A percentile compares a stretch with the other conserved stretches of the same genome.
These are phyloP conservation scores for Cyanoliseus patagonus DNA, from an alignment of 2,113 vertebrate species.

Conservation along the genomic window DNA sequence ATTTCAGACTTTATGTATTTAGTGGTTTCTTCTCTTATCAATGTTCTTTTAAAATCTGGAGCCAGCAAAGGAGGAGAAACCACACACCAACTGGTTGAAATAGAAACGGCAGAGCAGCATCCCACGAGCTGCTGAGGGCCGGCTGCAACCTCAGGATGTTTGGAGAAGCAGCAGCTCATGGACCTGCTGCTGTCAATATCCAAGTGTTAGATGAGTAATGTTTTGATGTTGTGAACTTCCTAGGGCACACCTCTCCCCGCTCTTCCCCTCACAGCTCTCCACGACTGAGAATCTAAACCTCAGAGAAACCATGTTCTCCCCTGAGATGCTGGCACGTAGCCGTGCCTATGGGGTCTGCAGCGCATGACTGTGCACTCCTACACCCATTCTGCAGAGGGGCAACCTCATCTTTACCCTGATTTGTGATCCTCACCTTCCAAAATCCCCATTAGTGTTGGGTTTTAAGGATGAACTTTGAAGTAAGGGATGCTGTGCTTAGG, in stretches of 20 bases:
- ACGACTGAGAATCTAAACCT: not conserved
- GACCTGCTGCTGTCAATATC: not conserved
- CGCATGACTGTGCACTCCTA: not conserved
- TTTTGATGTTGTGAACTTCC: not conserved
- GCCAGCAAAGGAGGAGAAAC: not conserved
- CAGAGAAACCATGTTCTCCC: conserved; percentile 11
- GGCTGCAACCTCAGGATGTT: rapidly evolving
- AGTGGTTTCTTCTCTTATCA: not conserved
- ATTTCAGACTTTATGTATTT: not conserved
- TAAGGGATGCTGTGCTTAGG: not conserved
- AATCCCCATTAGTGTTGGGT: not conserved
- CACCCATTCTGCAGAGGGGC: not conserved
- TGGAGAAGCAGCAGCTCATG: not conserved
- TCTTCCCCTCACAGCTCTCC: not conserved
- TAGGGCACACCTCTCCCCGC: not conserved
- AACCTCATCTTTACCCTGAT: not conserved
- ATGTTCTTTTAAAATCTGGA: not conserved
- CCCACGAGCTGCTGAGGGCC: not conserved
- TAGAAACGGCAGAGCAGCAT: rapidly evolving
- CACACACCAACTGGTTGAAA: not conserved
- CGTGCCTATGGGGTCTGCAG: not conserved
- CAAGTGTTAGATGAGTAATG: not conserved
- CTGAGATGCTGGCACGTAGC: not conserved
- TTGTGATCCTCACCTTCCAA: not conserved
- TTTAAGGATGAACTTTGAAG: not conserved